Conservation (phyloP, 2,113 vertebrate genomes). For the Corynorhinus townsendii region DNA sequence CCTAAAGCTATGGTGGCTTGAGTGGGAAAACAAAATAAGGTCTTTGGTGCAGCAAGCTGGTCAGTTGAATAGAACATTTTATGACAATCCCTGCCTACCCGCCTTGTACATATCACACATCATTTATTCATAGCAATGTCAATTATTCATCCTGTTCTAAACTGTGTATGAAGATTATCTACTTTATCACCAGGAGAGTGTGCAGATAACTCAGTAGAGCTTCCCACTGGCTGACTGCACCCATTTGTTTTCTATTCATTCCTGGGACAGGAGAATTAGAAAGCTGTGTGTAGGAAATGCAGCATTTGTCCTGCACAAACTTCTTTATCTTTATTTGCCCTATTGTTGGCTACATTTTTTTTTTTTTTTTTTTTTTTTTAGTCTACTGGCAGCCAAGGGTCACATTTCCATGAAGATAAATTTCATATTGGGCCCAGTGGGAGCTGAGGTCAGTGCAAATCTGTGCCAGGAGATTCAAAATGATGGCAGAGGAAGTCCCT, state of each 20-base stretch:
- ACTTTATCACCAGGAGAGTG: neutral
- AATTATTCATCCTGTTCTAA: conserved; percentile 2
- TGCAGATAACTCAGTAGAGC: conserved; percentile 49
- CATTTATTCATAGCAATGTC: conserved; percentile 11
- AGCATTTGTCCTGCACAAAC: conserved; percentile 70
- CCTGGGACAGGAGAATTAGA: conserved; percentile 48
- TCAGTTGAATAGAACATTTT: neutral
- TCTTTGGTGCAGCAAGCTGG: neutral
- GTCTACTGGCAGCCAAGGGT: conserved; percentile 76
- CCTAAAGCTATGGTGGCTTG: neutral
- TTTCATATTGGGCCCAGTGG: conserved; percentile 74
- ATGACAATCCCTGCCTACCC: neutral
- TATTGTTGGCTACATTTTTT: conserved; percentile 73
- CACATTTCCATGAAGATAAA: conserved; percentile 84
- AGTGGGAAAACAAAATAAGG: conserved; percentile 24
- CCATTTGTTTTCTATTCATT: conserved; percentile 66
- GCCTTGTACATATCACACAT: neutral
- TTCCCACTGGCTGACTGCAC: conserved; percentile 13
- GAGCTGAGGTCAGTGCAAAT: conserved; percentile 82
- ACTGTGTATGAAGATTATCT: neutral
- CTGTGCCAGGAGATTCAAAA: conserved; percentile 78
- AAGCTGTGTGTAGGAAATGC: conserved; percentile 70
- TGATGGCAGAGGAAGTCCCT: conserved; percentile 91
- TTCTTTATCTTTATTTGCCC: conserved; percentile 80
- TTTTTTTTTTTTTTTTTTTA: conserved; percentile 75